phyloP scores from a whole-genome alignment of 2,797 vertebrate genomes.

The Hephaestus fuliginosus region DNA sequence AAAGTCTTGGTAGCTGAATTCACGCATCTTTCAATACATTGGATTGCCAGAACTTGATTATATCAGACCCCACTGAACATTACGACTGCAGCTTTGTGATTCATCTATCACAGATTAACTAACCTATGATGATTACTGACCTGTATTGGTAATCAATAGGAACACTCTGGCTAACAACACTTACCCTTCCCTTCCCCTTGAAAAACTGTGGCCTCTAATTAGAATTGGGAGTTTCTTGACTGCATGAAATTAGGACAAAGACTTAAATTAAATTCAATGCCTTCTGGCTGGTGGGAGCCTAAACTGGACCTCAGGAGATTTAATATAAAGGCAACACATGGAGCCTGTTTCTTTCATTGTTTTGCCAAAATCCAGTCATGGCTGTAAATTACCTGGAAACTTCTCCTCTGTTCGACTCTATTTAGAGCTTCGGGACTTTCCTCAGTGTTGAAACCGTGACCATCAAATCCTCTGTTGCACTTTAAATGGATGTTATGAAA shows the following conservation, averaged over 20 bases:
- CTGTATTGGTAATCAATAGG: neutral
- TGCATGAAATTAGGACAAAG: neutral
- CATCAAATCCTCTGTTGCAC: constrained; percentile 11
- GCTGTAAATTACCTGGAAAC: constrained; percentile 8
- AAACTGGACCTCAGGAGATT: neutral
- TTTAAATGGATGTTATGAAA: constrained; percentile 32
- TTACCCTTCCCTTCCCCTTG: neutral
- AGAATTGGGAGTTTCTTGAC: too few species aligned
- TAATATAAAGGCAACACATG: neutral
- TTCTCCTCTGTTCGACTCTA: neutral
- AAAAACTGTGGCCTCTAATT: neutral
- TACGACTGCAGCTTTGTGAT: neutral
- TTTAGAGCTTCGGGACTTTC: constrained; percentile 33
- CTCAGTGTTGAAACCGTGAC: neutral
- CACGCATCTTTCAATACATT: too few species aligned
- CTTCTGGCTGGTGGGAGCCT: neutral
- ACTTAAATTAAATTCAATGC: neutral
- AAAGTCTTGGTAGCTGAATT: neutral
- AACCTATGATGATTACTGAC: neutral
- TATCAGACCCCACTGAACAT: neutral
- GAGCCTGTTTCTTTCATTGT: neutral
- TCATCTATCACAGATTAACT: neutral
- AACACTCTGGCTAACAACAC: too few species aligned
- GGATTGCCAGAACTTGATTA: neutral
- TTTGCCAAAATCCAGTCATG: neutral